These are phyloP conservation scores for Azorinus chamasolen DNA, from an alignment of 2,888 invertebrate genomes.

Conservation along the genomic window DNA sequence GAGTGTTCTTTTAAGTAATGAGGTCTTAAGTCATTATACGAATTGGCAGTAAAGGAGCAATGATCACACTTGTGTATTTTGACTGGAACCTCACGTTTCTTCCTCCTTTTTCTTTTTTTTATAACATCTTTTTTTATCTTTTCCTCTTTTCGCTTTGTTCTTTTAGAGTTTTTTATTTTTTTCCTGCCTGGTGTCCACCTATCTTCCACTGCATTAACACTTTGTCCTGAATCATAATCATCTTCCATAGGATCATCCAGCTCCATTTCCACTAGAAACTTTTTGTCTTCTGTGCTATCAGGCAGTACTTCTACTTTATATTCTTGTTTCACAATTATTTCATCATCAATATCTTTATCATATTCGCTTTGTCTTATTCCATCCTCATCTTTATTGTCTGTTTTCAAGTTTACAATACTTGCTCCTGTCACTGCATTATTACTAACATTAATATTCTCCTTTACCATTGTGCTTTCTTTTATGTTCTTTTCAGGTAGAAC, in stretches of 20 bases:
- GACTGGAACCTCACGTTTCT: slow-evolving; percentile 2
- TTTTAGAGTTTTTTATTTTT: background rate
- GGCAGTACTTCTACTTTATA: background rate
- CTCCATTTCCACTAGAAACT: background rate
- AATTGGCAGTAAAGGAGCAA: slow-evolving; percentile 76
- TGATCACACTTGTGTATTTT: slow-evolving; percentile 78
- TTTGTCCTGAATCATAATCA: background rate
- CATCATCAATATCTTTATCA: background rate
- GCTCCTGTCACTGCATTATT: background rate
- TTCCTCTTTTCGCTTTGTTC: background rate
- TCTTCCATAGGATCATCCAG: background rate
- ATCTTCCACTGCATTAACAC: background rate
- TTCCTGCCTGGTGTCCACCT: background rate
- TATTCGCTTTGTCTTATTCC: background rate
- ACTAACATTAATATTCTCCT: background rate
- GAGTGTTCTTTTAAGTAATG: slow-evolving; percentile 81
- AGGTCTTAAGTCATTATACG: slow-evolving; percentile 76
- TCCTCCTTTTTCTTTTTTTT: slow-evolving; percentile 7
- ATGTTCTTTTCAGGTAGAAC: background rate
- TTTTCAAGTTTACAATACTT: background rate
- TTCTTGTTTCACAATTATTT: background rate
- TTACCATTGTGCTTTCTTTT: slow-evolving; percentile 2
- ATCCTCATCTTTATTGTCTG: background rate
- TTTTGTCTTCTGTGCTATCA: background rate
- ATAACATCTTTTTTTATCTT: background rate